Evolutionary conservation across 1,140 invertebrate genomes (phyloP).

Genomic region (Aphelinus certus): DNA sequence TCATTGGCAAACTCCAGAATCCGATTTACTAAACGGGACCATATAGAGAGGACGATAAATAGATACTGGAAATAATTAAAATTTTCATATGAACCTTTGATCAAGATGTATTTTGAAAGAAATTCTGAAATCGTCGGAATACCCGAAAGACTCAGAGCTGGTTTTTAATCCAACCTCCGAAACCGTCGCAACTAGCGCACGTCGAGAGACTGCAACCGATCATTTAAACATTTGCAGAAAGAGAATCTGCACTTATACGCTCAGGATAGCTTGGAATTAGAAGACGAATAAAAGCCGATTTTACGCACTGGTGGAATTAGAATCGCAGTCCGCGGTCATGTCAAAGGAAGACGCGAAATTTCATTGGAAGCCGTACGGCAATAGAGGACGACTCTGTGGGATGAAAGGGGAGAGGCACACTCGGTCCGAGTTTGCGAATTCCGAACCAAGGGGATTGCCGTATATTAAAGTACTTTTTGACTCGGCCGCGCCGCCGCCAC

Average conservation of each 20-base stretch:
- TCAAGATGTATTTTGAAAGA: too few relatives aligned
- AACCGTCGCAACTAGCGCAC: too few relatives aligned
- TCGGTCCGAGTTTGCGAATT: constrained; percentile 58
- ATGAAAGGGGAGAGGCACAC: constrained; percentile 37
- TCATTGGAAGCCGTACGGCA: constrained; percentile 57
- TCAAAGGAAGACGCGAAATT: constrained; percentile 61
- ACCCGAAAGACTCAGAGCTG: too few relatives aligned
- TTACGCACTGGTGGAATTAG: constrained; percentile 47
- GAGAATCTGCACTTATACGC: background rate
- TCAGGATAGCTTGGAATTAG: constrained; percentile 20
- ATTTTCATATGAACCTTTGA: too few relatives aligned
- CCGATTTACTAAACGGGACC: background rate
- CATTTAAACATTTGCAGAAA: constrained; percentile 15
- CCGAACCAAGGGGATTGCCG: constrained; percentile 57
- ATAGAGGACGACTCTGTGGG: background rate
- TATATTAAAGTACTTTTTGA: constrained; percentile 62
- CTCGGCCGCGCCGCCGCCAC: constrained; percentile 7
- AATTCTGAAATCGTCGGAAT: too few relatives aligned
- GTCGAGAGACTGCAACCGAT: background rate
- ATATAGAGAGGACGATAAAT: too few relatives aligned
- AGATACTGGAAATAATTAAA: too few relatives aligned
- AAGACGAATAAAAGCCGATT: constrained; percentile 39
- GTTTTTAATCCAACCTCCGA: too few relatives aligned
- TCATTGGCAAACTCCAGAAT: background rate
- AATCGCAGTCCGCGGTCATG: constrained; percentile 42